Conservation (phyloP, 2,113 vertebrate species). For the Petroica traversi region DNA sequence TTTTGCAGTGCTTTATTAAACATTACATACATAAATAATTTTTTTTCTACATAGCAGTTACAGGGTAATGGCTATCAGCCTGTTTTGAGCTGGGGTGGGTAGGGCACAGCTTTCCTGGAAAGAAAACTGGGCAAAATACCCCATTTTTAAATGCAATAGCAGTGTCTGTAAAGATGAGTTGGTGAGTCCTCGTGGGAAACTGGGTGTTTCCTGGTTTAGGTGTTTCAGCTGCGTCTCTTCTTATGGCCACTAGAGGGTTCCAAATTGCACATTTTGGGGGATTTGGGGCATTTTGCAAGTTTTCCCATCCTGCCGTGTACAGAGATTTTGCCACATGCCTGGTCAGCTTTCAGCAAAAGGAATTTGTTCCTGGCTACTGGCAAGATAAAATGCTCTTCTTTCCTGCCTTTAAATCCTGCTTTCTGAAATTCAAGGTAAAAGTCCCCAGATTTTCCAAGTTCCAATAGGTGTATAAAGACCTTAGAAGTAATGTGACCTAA, state of each 20-base stretch:
- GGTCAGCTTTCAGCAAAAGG: neutral
- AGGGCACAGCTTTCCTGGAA: neutral
- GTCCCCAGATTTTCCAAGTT: neutral
- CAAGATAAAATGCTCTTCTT: neutral
- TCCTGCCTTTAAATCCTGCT: neutral
- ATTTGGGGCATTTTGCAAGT: neutral
- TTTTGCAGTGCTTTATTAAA: neutral
- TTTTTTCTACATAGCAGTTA: neutral
- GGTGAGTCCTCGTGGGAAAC: neutral
- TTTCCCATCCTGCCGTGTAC: neutral
- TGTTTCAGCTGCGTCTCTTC: neutral
- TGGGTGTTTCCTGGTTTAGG: neutral
- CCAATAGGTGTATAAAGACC: neutral
- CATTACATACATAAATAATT: neutral
- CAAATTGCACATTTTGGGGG: neutral
- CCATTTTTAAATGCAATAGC: neutral
- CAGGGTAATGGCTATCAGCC: neutral
- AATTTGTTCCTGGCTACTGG: neutral
- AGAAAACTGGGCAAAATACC: neutral
- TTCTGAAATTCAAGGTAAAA: neutral
- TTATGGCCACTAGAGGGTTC: slow-evolving; percentile 16
- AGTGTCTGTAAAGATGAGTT: neutral
- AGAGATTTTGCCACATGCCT: neutral
- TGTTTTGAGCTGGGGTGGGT: neutral
- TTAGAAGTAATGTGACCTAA: neutral